These are phyloP conservation scores for Syngnathus scovelli DNA, from an alignment of 2,113 vertebrate genomes.

Conservation along the genomic window DNA sequence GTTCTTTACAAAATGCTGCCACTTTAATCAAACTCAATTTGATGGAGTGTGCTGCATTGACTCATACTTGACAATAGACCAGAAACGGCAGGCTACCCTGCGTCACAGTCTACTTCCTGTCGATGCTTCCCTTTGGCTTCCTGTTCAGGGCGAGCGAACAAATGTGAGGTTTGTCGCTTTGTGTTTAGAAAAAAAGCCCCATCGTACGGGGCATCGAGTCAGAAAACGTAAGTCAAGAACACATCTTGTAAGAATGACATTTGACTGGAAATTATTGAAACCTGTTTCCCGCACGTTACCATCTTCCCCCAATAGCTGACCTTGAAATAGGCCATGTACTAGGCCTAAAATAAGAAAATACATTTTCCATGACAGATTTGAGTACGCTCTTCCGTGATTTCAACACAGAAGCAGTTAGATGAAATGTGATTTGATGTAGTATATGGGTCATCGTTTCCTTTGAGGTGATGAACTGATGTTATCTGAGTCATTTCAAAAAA, in stretches of 20 bases:
- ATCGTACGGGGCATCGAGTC: conserved; percentile 3
- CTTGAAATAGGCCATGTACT: not conserved
- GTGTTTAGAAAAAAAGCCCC: conserved; percentile 15
- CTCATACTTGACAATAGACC: conserved; percentile 55
- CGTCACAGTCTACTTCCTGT: conserved; percentile 65
- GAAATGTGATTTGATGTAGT: not conserved
- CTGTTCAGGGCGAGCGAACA: conserved; percentile 32
- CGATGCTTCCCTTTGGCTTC: conserved; percentile 61
- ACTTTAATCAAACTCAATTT: not conserved
- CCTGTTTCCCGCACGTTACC: not conserved
- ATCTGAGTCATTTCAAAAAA: not conserved
- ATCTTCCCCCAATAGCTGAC: not conserved
- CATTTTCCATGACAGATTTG: not conserved
- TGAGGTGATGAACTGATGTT: not conserved
- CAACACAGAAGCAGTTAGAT: not conserved
- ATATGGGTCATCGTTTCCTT: not conserved
- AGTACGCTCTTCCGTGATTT: not conserved
- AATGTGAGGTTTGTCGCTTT: conserved; percentile 10
- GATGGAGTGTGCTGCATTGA: not conserved
- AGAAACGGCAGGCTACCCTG: conserved; percentile 45
- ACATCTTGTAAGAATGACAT: not conserved
- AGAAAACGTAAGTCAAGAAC: not conserved
- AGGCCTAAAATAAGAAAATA: not conserved
- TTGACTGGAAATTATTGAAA: not conserved
- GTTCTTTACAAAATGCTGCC: not conserved